phyloP scores from a whole-genome alignment of 2,113 vertebrate genomes.

The Grallaria varia region DNA sequence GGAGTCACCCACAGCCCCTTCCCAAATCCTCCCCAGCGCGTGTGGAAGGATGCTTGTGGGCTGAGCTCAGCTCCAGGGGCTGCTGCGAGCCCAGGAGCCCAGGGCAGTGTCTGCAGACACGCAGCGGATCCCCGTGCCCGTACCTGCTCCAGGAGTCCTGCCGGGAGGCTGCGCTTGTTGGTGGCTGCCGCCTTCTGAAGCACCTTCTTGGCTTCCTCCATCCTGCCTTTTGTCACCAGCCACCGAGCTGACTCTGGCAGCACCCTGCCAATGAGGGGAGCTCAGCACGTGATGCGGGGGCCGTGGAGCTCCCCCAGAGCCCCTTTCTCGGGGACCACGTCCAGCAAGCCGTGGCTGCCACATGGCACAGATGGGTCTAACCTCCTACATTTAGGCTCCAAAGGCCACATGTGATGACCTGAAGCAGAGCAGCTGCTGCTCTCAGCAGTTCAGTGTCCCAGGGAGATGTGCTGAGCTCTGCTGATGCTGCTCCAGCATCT shows the following conservation, averaged over 20 bases:
- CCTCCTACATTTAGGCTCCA: background rate
- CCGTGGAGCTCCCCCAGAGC: background rate
- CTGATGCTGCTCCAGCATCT: background rate
- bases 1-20: background rate
- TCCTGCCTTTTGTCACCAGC: constrained; percentile 81
- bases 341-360: background rate
- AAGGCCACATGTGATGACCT: background rate
- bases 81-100: background rate
- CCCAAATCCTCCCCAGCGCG: background rate
- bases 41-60: accelerated
- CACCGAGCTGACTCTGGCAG: constrained; percentile 88
- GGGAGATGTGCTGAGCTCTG: background rate
- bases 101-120: background rate
- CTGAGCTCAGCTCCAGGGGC: background rate
- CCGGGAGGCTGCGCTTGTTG: constrained; percentile 73
- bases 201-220: constrained; percentile 77
- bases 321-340: background rate
- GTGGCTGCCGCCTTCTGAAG: constrained; percentile 78
- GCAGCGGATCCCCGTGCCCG: background rate
- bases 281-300: background rate
- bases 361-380: background rate
- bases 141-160: constrained; percentile 77
- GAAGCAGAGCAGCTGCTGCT: background rate
- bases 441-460: background rate
- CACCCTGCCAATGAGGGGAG: constrained; percentile 66